Conservation (phyloP, 2,113 vertebrate genomes). For the Numenius arquata region DNA sequence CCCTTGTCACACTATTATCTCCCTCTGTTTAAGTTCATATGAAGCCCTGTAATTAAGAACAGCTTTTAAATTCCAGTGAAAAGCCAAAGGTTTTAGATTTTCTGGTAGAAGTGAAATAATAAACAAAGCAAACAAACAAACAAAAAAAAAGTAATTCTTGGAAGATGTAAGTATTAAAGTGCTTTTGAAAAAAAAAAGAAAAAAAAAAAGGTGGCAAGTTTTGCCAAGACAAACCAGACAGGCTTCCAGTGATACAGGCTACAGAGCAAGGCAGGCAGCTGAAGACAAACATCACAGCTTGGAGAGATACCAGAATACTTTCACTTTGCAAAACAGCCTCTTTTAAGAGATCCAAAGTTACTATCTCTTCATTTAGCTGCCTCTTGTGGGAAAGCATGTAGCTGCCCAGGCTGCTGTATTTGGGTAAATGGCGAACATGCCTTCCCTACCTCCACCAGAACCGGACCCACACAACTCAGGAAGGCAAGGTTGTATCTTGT, state of each 20-base stretch:
- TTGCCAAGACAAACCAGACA: not conserved
- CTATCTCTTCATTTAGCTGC: not conserved
- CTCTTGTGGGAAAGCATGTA: not conserved
- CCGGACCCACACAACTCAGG: accelerated
- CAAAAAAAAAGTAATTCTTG: not conserved
- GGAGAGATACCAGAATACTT: not conserved
- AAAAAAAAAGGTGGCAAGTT: not conserved
- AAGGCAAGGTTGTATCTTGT: too few relatives aligned
- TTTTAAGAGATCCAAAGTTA: not conserved
- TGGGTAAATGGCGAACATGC: accelerated
- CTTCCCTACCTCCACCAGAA: not conserved
- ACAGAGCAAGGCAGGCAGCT: not conserved
- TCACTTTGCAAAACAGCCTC: not conserved
- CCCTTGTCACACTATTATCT: not conserved
- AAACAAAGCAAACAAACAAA: not conserved
- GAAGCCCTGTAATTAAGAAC: constrained; percentile 2
- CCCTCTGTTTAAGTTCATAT: not conserved
- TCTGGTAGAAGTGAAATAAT: not conserved
- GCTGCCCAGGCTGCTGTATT: not conserved
- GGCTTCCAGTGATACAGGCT: not conserved
- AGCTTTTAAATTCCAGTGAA: not conserved
- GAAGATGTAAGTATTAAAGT: not conserved
- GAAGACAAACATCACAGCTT: not conserved
- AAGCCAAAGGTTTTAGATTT: not conserved
- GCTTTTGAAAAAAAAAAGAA: not conserved